Evolutionary conservation across 2,888 invertebrate genomes (phyloP), one percentile per base, ranked within the genome.

Genomic region (Elysia crispata): DNA sequence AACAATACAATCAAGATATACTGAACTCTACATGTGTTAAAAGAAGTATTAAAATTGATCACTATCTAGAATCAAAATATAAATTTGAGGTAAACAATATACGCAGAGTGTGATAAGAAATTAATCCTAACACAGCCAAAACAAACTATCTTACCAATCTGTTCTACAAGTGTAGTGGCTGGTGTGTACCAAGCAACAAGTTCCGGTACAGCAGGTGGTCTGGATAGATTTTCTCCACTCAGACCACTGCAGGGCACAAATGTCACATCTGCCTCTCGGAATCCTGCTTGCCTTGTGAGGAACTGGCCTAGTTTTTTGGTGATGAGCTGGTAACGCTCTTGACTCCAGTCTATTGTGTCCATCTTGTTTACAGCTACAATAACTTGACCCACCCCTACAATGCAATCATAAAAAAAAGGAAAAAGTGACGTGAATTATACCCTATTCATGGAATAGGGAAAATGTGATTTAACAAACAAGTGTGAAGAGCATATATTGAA

Each of bases 331-430:
- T 97, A 99, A 85, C 99, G 94, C 11, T 96, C 95, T 90, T 96
- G 94, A 0, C 96, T 96, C 99, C 99, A 99, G 78, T 95, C 95
- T 0, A 96, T 96, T 0, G 98, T 99, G 90, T 99, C 99, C 91
- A 99, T 93, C 93, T 99, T 99, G 91, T 99, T 99, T 25, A 99
- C 95, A 50, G 97, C 98, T 0, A 99, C 98, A 23, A 97, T 96
- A 62, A 99, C 91, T 92, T 99, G 98, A 82, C 95, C 95, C 0
- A 99, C 97, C 54, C 99, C 99, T 93, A 95, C 3, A 6, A 15
- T 33, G 57, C 11, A 70, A n/a, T 15, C 28, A 41, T 41, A 11
- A 41, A 41, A 11, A 11, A 11, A 11, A 11, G 11, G 41, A 41
- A 23, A 49, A 25, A 41, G 49, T 3, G n/a, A 41, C 18, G 3